These are phyloP conservation scores for Tolypeutes matacus DNA, from an alignment of 2,797 vertebrate genomes.

Conservation along the genomic window DNA sequence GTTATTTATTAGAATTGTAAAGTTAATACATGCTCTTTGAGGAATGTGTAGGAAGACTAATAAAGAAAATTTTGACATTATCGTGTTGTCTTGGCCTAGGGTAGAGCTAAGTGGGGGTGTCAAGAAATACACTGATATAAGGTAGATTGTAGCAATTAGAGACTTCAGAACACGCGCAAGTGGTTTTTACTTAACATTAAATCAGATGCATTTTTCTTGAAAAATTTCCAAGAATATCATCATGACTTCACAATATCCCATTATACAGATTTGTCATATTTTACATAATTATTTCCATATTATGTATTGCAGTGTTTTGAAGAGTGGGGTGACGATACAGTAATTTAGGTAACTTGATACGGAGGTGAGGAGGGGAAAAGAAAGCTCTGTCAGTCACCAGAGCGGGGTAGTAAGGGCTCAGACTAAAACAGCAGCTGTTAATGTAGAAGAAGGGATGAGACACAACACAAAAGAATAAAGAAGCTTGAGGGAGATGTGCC, in stretches of 20 bases:
- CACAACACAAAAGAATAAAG: neutral
- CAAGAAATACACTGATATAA: neutral
- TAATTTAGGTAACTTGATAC: neutral
- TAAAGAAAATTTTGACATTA: neutral
- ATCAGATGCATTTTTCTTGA: neutral
- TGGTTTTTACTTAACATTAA: neutral
- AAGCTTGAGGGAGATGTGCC: neutral
- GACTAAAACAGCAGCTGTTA: neutral
- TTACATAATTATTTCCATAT: neutral
- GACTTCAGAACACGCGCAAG: neutral
- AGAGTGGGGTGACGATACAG: neutral
- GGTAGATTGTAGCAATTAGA: neutral
- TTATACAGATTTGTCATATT: neutral
- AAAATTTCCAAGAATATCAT: neutral
- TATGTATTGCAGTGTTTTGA: neutral
- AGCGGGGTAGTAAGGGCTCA: neutral
- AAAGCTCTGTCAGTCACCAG: neutral
- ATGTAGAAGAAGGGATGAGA: neutral
- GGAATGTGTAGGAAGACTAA: neutral
- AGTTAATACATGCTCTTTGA: neutral
- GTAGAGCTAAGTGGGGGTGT: neutral
- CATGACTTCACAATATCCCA: neutral
- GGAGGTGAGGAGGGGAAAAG: neutral
- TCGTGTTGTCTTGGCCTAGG: neutral
- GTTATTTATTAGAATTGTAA: neutral